A percentile compares a stretch with the other conserved stretches of the same genome.
These are phyloP conservation scores for Stichopus horrens DNA, from an alignment of 53 echinoderm and acorn worm species.

Conservation along the genomic window DNA sequence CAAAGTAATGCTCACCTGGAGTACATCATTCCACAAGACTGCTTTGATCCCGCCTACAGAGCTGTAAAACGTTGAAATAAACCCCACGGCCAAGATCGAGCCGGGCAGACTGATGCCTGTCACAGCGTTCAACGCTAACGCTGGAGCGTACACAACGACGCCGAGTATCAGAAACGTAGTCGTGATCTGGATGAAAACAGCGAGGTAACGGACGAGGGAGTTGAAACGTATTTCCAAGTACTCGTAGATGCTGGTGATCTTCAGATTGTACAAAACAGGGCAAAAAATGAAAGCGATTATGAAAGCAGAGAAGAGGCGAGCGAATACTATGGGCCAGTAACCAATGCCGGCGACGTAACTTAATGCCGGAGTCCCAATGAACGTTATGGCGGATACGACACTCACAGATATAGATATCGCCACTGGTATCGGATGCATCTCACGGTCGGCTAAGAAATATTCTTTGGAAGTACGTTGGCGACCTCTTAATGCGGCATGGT, in stretches of 20 bases:
- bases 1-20: slow-evolving; percentile 16
- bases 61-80: slow-evolving; percentile 31
- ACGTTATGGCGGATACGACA: slow-evolving; percentile 27
- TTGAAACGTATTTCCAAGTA: slow-evolving; percentile 37
- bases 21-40: slow-evolving; percentile 19
- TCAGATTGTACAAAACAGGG: slow-evolving; percentile 38
- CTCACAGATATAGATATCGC: slow-evolving; percentile 24
- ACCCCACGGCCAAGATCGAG: slow-evolving; percentile 31
- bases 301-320: not conserved
- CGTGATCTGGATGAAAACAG: not conserved
- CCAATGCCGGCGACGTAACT: not conserved
- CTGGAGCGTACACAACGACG: slow-evolving; percentile 25
- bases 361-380: slow-evolving; percentile 29
- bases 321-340: not conserved
- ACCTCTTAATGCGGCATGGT: slow-evolving; percentile 2
- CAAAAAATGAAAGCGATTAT: not conserved
- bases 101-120: slow-evolving; percentile 16
- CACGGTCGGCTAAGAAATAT: slow-evolving; percentile 29
- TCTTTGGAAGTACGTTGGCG: slow-evolving; percentile 32
- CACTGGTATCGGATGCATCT: slow-evolving; percentile 13
- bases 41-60: slow-evolving; percentile 32
- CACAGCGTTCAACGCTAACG: slow-evolving; percentile 28
- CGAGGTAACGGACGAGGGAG: not conserved
- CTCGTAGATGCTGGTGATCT: slow-evolving; percentile 37
- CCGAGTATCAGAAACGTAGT: slow-evolving; percentile 14